These are phyloP conservation scores for Tipula confusa DNA, from an alignment of 2,888 invertebrate genomes.

Conservation along the genomic window DNA sequence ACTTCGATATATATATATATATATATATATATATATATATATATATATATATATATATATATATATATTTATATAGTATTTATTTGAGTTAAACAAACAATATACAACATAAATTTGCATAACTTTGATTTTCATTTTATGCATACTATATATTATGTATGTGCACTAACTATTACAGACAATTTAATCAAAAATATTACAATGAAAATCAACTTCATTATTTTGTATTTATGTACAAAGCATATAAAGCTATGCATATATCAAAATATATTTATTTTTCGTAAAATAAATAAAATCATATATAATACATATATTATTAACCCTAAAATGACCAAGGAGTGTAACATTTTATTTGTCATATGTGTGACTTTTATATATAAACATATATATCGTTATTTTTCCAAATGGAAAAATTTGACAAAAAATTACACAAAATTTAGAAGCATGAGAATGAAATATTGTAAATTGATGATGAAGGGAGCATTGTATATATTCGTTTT, in stretches of 20 bases:
- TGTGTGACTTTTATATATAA: neutral
- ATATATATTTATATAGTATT: neutral
- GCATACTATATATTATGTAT: neutral
- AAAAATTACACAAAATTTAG: neutral
- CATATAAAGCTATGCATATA: neutral
- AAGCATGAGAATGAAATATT: neutral
- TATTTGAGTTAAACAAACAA: neutral
- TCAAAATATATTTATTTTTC: neutral
- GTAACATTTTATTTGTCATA: neutral
- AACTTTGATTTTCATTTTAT: neutral
- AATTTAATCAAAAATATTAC: conserved; percentile 25
- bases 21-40: no score
- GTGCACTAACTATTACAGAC: neutral
- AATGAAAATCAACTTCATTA: conserved; percentile 9
- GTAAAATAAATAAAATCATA: conserved; percentile 20
- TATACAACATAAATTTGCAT: neutral
- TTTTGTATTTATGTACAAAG: neutral
- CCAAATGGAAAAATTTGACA: neutral
- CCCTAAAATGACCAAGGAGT: conserved; percentile 9
- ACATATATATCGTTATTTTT: neutral
- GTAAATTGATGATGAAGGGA: neutral
- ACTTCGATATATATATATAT: no score
- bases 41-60: no score
- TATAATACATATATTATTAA: neutral
- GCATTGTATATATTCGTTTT: neutral